Percentiles rank a stretch among this genome's conserved stretches.
These are phyloP conservation scores for Macrochelys suwanniensis DNA, from an alignment of 2,797 vertebrate species.

Conservation along the genomic window DNA sequence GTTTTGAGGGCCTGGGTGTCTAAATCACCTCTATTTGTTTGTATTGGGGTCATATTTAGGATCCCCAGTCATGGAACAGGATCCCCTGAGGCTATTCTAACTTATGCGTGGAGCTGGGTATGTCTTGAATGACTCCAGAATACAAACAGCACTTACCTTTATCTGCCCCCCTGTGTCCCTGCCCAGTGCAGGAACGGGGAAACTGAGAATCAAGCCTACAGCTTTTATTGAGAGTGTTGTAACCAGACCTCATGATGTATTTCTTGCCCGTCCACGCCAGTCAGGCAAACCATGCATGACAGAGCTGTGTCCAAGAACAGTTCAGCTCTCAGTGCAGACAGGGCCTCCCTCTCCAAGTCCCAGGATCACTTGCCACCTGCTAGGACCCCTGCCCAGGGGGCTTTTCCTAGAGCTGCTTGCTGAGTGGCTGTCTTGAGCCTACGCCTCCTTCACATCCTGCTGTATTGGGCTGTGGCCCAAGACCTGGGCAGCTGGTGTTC, in stretches of 20 bases:
- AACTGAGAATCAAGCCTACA: not conserved
- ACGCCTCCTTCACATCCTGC: conserved; percentile 18
- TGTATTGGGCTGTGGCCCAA: not conserved
- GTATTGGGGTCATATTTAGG: not conserved
- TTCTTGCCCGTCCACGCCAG: not conserved
- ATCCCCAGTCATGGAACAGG: not conserved
- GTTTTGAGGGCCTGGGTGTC: not conserved
- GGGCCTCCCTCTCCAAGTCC: not conserved
- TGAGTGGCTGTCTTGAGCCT: conserved; percentile 46
- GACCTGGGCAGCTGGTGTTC: not conserved
- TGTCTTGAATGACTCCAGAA: not conserved
- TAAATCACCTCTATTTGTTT: not conserved
- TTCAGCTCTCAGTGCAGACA: not conserved
- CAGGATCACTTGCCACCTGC: not conserved
- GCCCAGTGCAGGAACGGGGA: not conserved
- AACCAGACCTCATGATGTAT: not conserved
- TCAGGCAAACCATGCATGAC: not conserved
- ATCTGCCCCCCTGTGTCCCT: not conserved
- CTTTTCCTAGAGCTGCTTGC: conserved; percentile 4
- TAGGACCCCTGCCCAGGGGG: not conserved
- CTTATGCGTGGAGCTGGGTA: not conserved
- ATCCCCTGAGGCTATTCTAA: not conserved
- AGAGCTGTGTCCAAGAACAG: not conserved
- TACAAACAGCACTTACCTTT: not conserved
- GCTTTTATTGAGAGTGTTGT: fast-evolving